Percentiles rank a stretch among this genome's conserved stretches.
Conservation (phyloP, 2,888 invertebrate genomes). For the Dolichopus griseipennis region DNA sequence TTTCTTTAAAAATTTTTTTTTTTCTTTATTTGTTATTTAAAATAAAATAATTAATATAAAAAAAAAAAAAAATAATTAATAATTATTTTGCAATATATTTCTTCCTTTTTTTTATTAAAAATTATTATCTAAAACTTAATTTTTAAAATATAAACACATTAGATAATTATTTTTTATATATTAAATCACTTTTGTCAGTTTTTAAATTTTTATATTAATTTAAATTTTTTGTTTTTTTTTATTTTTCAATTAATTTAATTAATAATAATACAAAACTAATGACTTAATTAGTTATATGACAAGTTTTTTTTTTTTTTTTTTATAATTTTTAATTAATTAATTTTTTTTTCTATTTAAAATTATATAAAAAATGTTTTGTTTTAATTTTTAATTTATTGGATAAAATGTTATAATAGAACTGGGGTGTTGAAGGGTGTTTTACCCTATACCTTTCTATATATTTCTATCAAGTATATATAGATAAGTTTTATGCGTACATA, state of each 20-base stretch:
- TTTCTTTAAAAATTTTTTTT: too few species aligned
- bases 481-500: too few species aligned
- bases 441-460: too few species aligned
- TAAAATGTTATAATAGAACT: too few species aligned
- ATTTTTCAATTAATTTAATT: too few species aligned
- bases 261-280: not conserved
- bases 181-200: constrained; percentile 2
- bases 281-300: not conserved
- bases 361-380: too few species aligned
- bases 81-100: not conserved
- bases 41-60: not conserved
- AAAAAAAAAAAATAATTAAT: not conserved
- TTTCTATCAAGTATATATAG: too few species aligned
- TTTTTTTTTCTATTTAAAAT: too few species aligned
- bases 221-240: not conserved
- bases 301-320: not conserved
- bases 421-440: too few species aligned
- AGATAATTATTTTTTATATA: not conserved
- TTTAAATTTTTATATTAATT: not conserved
- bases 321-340: not conserved
- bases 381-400: too few species aligned
- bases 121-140: not conserved
- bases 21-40: too few species aligned
- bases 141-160: not conserved
- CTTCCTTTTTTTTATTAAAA: too few species aligned